Percentiles rank a stretch among this genome's conserved stretches.
These are phyloP conservation scores for Clistopyga incitator DNA, from an alignment of 2,888 invertebrate genomes.

Conservation along the genomic window DNA sequence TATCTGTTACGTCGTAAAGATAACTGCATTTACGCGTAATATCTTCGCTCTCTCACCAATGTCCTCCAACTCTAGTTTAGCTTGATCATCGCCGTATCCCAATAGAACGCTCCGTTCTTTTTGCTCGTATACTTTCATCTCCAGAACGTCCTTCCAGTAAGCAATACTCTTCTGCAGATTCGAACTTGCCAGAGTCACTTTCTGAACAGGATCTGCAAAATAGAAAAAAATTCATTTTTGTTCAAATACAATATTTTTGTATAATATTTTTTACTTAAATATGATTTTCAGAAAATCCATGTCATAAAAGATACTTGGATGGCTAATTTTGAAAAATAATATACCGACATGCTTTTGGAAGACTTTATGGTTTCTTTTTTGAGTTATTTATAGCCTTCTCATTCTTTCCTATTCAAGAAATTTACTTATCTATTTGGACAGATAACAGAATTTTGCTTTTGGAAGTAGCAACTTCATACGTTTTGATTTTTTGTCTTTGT, in stretches of 20 bases:
- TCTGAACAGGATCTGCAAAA: slow-evolving; percentile 90
- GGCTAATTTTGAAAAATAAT: too few relatives aligned
- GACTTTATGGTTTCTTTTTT: too few relatives aligned
- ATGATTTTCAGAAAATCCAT: background rate
- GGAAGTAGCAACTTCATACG: too few relatives aligned
- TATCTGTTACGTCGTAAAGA: slow-evolving; percentile 35
- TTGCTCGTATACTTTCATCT: slow-evolving; percentile 89
- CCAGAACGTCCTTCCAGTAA: slow-evolving; percentile 94
- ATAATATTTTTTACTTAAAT: background rate
- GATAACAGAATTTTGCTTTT: too few relatives aligned
- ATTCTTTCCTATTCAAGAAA: too few relatives aligned
- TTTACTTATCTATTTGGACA: too few relatives aligned
- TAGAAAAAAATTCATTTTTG: background rate
- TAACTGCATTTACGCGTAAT: slow-evolving; percentile 11
- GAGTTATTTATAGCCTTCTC: too few relatives aligned
- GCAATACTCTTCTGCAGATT: slow-evolving; percentile 90
- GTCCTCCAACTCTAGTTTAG: slow-evolving; percentile 91
- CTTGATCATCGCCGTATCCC: slow-evolving; percentile 90
- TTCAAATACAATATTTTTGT: background rate
- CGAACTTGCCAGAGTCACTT: slow-evolving; percentile 92
- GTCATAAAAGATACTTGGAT: too few relatives aligned
- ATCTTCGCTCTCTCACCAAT: slow-evolving; percentile 85
- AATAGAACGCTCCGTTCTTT: slow-evolving; percentile 87
- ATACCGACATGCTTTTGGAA: too few relatives aligned
- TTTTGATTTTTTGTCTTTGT: too few relatives aligned